Conservation (phyloP, 35 echinoderm and acorn worm genomes). For the Heliocidaris erythrogramma region DNA sequence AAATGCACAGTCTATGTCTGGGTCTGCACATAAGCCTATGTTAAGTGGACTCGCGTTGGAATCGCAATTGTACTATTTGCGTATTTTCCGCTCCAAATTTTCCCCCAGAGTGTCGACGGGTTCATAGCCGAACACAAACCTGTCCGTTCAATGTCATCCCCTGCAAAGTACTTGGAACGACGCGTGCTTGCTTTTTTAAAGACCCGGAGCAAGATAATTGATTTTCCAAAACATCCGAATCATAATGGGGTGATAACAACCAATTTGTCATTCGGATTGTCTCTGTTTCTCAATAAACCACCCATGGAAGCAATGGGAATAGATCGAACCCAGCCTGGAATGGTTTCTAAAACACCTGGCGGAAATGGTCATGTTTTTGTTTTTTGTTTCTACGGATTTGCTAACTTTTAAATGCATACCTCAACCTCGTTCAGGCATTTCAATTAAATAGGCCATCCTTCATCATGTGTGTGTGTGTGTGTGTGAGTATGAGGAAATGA, state of each 20-base stretch:
- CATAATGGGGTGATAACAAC: neutral
- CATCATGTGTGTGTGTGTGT: neutral
- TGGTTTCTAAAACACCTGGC: neutral
- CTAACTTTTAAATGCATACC: neutral
- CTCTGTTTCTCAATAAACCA: neutral
- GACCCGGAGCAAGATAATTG: neutral
- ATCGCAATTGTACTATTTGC: neutral
- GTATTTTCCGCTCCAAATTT: neutral
- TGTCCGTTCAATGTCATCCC: neutral
- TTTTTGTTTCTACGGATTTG: neutral
- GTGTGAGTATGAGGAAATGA: neutral
- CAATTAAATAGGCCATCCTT: neutral
- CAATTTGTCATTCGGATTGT: neutral
- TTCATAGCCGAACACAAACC: neutral
- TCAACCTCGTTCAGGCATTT: neutral
- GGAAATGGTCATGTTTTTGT: neutral
- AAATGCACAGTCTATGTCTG: neutral
- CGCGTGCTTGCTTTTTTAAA: constrained; percentile 10
- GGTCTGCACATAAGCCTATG: neutral
- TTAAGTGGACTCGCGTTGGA: neutral
- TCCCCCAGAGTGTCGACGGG: neutral
- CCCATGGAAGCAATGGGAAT: neutral
- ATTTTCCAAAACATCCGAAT: neutral
- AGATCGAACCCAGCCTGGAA: neutral
- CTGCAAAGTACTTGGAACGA: constrained; percentile 10